Conservation (phyloP, 2,888 invertebrate genomes). For the Harpalus rufipes region DNA sequence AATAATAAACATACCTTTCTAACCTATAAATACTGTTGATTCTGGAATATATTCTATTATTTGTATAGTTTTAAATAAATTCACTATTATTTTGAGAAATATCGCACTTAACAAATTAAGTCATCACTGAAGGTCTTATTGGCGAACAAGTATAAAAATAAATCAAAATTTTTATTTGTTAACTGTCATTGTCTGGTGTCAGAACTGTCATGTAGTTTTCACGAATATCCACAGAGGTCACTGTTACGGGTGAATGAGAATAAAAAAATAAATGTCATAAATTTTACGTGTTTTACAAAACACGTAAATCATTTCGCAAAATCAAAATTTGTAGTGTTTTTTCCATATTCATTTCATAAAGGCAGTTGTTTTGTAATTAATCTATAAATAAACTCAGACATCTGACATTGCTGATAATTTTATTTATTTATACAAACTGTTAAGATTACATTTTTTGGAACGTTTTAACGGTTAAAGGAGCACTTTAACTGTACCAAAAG, state of each 20-base stretch:
- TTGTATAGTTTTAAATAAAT: constrained; percentile 25
- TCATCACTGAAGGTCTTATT: constrained; percentile 20
- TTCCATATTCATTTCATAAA: neutral
- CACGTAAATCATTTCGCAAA: neutral
- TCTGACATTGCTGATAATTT: neutral
- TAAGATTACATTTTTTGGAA: neutral
- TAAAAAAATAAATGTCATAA: neutral
- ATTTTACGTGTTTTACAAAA: neutral
- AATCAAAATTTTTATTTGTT: neutral
- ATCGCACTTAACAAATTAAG: constrained; percentile 24
- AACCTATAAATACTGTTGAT: constrained; percentile 63
- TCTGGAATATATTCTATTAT: neutral
- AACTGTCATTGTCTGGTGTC: constrained; percentile 35
- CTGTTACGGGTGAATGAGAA: neutral
- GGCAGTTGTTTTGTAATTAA: constrained; percentile 17
- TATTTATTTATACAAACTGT: too few relatives aligned
- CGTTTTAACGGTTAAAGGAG: too few relatives aligned
- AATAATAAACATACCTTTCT: constrained; percentile 67
- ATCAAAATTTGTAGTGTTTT: neutral
- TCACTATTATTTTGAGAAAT: neutral
- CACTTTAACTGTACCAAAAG: neutral
- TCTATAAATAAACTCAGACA: constrained; percentile 33
- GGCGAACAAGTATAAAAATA: constrained; percentile 21
- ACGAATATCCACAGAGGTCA: neutral
- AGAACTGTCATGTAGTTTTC: constrained; percentile 22